phyloP scores from a whole-genome alignment of 2,888 invertebrate genomes.

The Agrotis clavis region DNA sequence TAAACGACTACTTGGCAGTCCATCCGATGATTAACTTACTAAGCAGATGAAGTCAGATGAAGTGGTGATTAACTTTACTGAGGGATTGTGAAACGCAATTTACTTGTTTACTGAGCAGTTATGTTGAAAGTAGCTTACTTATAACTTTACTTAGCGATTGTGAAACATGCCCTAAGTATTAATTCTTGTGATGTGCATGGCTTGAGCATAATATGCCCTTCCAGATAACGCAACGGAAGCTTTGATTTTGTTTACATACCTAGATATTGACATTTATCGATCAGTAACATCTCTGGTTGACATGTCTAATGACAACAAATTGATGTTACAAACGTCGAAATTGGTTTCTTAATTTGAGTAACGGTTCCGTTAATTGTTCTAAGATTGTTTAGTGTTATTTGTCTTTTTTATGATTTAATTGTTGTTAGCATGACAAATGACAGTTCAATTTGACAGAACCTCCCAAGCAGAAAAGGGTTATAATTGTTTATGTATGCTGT shows the following conservation, averaged over 20 bases:
- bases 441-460: conserved; percentile 33
- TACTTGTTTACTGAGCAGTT: no score
- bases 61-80: no score
- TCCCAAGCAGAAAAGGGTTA: conserved; percentile 3
- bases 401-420: conserved; percentile 52
- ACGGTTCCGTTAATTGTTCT: conserved; percentile 26
- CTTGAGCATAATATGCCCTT: no score
- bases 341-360: conserved; percentile 36
- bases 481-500: conserved; percentile 35
- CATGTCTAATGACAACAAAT: conserved; percentile 33
- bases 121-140: no score
- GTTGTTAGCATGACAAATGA: conserved; percentile 50
- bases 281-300: conserved; percentile 11
- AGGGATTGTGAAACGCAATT: no score
- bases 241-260: background rate
- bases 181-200: no score
- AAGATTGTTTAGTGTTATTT: conserved; percentile 21
- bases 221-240: background rate
- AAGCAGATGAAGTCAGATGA: no score
- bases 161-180: no score
- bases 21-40: no score
- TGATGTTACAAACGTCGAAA: conserved; percentile 37
- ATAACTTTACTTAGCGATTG: no score
- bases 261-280: no score
- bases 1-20: no score